phyloP scores from a whole-genome alignment of 2,113 vertebrate species.

The Tenebrosternarchus preto region DNA sequence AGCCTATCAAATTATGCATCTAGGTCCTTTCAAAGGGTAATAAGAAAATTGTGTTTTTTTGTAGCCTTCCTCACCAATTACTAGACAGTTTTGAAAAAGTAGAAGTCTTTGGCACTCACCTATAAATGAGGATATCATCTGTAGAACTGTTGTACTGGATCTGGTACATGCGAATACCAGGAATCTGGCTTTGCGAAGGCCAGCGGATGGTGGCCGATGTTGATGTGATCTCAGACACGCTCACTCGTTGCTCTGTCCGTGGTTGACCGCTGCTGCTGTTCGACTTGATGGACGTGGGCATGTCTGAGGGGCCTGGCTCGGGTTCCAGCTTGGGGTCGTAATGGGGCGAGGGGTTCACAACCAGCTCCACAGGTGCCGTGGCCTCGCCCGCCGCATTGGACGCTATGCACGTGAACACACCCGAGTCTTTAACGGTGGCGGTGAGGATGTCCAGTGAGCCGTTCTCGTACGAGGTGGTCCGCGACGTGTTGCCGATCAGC shows the following conservation, averaged over 20 bases:
- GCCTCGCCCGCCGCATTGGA: slow-evolving; percentile 81
- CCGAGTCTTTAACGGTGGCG: slow-evolving; percentile 78
- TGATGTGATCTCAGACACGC: slow-evolving; percentile 72
- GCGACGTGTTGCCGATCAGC: slow-evolving; percentile 78
- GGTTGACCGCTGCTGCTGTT: slow-evolving; percentile 69
- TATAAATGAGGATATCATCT: slow-evolving; percentile 80
- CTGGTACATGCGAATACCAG: slow-evolving; percentile 83
- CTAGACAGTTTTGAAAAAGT: no score
- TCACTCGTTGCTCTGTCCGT: slow-evolving; percentile 71
- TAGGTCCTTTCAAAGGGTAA: no score
- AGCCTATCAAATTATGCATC: no score
- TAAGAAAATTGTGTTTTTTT: no score
- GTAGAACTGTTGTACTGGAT: slow-evolving; percentile 84
- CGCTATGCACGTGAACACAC: slow-evolving; percentile 79
- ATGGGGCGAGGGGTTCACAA: slow-evolving; percentile 80
- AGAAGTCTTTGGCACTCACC: slow-evolving; percentile 60
- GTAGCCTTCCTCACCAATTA: background rate
- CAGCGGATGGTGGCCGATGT: slow-evolving; percentile 73
- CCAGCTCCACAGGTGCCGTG: slow-evolving; percentile 76
- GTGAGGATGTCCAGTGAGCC: slow-evolving; percentile 80
- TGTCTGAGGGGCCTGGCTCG: slow-evolving; percentile 80
- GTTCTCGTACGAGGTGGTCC: slow-evolving; percentile 78
- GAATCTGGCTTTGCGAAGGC: slow-evolving; percentile 79
- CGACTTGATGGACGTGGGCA: slow-evolving; percentile 81
- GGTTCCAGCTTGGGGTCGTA: slow-evolving; percentile 75